Evolutionary conservation across 2,113 vertebrate genomes (phyloP), one percentile per base, ranked within the genome.

Genomic region (Clinocottus analis): DNA sequence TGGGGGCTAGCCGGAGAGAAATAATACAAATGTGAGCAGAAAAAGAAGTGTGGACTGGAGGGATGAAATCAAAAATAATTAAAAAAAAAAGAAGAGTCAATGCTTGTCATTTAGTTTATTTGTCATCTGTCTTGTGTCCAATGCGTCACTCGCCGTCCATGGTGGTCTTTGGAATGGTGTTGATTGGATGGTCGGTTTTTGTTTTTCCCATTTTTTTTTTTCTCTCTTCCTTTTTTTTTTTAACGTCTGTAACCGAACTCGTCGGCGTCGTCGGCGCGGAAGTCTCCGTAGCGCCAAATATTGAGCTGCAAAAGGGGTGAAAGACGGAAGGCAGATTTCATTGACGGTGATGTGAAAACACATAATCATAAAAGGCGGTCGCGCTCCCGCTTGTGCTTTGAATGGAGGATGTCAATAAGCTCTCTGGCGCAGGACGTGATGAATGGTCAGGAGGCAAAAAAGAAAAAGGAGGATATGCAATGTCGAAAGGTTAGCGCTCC

Each of bases 271-370:
- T 98, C 97, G 0, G 96, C 97, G 1, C 97, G 96, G 94, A 97
- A 98, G 90, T 98, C 97, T 79, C 97, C 97, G 5, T 98, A 98
- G 85, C 97, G 96, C 97, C 97, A 98, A 75, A 98, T 94, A 94
- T 98, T 98, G 90, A 98, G 94, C 97, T 98, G 87, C n/a, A n/a
- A 66, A 72, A 75, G 74, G 56, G 56, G 29, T 4, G n/a, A n/a
- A 53, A 75, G 63, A 80, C 2, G 4, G 35, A 82, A n/a, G 55
- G 75, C 7, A 65, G 41, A 53, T 45, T 72, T 83, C 59, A 75
- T 45, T 41, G 43, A 67, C 29, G 23, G 31, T 35, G 43, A 37
- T 82, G 9, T 33, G 11, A 58, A 77, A 43, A 79, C 43, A 78
- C 78, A 82, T 13, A 55, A 74, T 62, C 53, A 70, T 39, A 70